Evolutionary conservation across 2,888 invertebrate species (phyloP), one percentile per base, ranked within the genome.

Genomic region (Rapana venosa): DNA sequence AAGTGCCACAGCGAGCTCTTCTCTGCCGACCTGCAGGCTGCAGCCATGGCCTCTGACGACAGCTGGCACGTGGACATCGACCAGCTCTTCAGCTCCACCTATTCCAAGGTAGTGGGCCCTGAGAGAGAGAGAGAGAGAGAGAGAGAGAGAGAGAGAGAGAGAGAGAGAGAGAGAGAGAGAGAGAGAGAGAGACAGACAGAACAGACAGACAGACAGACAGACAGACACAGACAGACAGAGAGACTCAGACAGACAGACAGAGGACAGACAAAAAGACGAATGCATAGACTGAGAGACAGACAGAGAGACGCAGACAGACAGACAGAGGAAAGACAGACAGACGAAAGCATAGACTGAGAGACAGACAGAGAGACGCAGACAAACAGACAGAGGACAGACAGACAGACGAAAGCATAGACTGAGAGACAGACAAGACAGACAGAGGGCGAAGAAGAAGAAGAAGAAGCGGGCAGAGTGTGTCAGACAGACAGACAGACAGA

Each of bases 31-130:
- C 91, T 88, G n/a, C 79, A n/a, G n/a, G 87, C 86, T 13, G 92
- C 92, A 66, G 26, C n/a, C 8, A 32, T 70, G 22, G 47, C 47
- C 35, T 86, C 83, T 70, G 90, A 90, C 56, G 90, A 90, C 47
- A 90, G 77, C 20, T 91, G 90, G 36, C 90, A 92, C 4, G 26
- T 92, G 5, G 92, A 93, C 90, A 93, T 94, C 47, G 93, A 93
- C 56, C 91, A 93, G 61, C 88, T 93, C 74, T 93, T 93, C 88
- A 93, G 92, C 88, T 94, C 92, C 87, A 91, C 92, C 26, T 90
- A 92, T 70, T 74, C 81, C 61, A 85, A 91, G 83, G 91, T 90
- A 47, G 17, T 11, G n/a, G 5, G 11, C 4, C 70, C 61, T 47
- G 47, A 47, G 47, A 5, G 47, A 47, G 47, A 8, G 47, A 47